Base-by-base conservation (phyloP, 2,113 vertebrate species). In the Antennarius striatus region DNA sequence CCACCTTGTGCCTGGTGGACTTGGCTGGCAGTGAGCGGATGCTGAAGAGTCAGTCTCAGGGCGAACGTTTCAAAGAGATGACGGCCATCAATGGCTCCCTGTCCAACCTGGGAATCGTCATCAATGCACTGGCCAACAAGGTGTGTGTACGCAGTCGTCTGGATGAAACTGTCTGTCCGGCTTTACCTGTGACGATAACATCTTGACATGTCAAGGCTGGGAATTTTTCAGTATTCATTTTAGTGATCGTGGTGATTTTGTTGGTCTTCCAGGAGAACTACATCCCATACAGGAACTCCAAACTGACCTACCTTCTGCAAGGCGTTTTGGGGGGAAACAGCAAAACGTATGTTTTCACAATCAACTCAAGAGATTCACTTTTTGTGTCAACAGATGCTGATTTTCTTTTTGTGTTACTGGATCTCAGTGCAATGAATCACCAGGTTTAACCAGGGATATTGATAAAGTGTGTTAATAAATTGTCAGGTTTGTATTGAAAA, bases 221-320 rank as follows among this genome's bases (percentile, higher is more conserved):
- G 13, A 1, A 3, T 13, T 55, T 45, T 30, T 36, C 6, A 39
- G 5, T 17, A 1, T 72, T 61, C 0, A n/a, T 40, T 52, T 36
- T 4, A 2, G 42, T 14, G 28, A n/a, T 57, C 28, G 14, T 5
- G 3, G 16, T 3, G 6, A 3, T 40, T 69, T 13, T 40, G 5
- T 48, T 14, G 74, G 10, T 54, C 3, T 79, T 94, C 30, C 91
- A 97, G 52, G 96, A 98, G 84, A 95, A 87, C 76, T 93, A 94
- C 0, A 79, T 99, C 77, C 96, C 97, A 0, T 99, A 97, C 85
- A 95, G 96, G 66, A 99, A 99, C 90, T 98, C 96, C 29, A 99
- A 98, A 80, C 95, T 99, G 12, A 99, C 98, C 0, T 98, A 99
- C 87, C 93, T 99, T 11, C 95, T 99, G 43, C 97, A 99, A 83